phyloP scores from a whole-genome alignment of 2,888 invertebrate species.

The Linnaemya tessellans region DNA sequence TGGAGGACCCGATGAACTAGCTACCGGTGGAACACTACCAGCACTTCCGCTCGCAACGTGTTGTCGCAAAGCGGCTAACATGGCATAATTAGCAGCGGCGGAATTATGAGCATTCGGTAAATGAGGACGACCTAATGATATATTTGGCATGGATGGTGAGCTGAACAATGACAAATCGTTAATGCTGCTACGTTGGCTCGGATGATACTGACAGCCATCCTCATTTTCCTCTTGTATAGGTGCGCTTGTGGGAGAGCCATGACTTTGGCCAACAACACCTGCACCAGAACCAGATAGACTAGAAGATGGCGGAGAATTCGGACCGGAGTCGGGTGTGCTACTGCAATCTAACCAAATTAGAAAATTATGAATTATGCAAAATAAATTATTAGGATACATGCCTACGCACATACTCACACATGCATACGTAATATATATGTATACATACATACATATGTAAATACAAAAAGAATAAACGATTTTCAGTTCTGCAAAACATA shows the following conservation, averaged over 20 bases:
- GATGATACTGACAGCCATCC: conserved; percentile 86
- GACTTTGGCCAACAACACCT: conserved; percentile 77
- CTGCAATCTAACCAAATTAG: conserved; percentile 83
- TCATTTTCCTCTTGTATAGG: conserved; percentile 93
- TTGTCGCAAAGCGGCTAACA: conserved; percentile 80
- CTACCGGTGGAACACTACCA: conserved; percentile 68
- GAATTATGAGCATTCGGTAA: conserved; percentile 82
- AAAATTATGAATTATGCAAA: not conserved
- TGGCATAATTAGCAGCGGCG: conserved; percentile 77
- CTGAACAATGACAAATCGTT: conserved; percentile 93
- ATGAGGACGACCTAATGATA: conserved; percentile 94
- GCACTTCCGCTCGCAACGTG: conserved; percentile 75
- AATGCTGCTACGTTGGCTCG: conserved; percentile 87
- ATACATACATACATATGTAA: too few relatives aligned
- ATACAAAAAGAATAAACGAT: too few relatives aligned
- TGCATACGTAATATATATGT: too few relatives aligned
- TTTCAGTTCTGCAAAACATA: too few relatives aligned
- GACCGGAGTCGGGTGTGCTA: conserved; percentile 89
- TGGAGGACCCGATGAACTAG: conserved; percentile 76
- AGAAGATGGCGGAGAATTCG: conserved; percentile 89
- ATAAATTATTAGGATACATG: too few relatives aligned
- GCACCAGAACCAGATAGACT: conserved; percentile 80
- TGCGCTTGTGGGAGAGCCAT: conserved; percentile 87
- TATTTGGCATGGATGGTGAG: conserved; percentile 98
- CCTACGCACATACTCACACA: too few relatives aligned